These are phyloP conservation scores for Nasonia longicornis DNA, from an alignment of 1,140 invertebrate genomes.

Conservation along the genomic window DNA sequence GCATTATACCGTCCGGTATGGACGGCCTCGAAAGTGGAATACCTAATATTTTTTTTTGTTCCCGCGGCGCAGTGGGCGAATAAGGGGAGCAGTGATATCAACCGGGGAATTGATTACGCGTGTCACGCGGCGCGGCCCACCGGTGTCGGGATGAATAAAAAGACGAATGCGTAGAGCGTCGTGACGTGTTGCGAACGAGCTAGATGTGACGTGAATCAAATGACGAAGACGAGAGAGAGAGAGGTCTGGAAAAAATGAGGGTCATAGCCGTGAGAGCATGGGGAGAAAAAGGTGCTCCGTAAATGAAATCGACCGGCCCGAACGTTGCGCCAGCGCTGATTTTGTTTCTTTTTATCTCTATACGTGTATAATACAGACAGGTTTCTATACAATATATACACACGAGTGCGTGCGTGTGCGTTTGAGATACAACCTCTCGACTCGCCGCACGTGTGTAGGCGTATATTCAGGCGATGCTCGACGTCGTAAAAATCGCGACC, in stretches of 20 bases:
- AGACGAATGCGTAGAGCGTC: background rate
- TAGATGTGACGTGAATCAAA: conserved; percentile 13
- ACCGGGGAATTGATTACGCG: conserved; percentile 24
- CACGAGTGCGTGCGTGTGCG: background rate
- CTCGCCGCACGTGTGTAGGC: too few relatives aligned
- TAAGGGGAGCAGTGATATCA: background rate
- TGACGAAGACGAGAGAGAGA: background rate
- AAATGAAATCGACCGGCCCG: conserved; percentile 14
- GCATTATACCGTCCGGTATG: conserved; percentile 45
- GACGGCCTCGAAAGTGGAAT: conserved; percentile 40
- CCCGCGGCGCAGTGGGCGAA: background rate
- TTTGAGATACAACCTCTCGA: background rate
- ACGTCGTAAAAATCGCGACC: conserved; percentile 10
- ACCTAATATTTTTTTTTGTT: conserved; percentile 47
- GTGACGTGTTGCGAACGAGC: conserved; percentile 10
- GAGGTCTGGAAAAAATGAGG: background rate
- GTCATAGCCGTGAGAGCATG: background rate
- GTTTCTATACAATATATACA: background rate
- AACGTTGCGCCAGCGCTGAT: background rate
- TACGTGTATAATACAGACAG: too few relatives aligned
- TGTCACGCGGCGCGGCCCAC: background rate
- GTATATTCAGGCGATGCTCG: background rate
- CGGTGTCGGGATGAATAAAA: conserved; percentile 1
- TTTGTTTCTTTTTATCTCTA: background rate
- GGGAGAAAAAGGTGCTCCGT: background rate